Conservation (phyloP, 2,888 invertebrate genomes). For the Agriotes lineatus region DNA sequence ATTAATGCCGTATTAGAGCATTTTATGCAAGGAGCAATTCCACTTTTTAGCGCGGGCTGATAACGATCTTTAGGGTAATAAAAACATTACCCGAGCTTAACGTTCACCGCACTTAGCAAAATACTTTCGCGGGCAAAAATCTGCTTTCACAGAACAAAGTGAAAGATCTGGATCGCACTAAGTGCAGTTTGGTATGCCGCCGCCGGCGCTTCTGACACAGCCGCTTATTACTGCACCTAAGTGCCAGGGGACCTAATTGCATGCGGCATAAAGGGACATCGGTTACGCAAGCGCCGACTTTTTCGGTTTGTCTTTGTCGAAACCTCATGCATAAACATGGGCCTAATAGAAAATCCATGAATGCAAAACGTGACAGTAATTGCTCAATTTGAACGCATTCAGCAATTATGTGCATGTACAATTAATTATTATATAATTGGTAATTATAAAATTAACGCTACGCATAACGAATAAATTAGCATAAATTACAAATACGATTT, state of each 20-base stretch:
- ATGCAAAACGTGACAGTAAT: too few species aligned
- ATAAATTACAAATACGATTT: too few species aligned
- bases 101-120: slow-evolving; percentile 45
- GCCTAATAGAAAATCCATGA: too few species aligned
- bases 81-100: slow-evolving; percentile 45
- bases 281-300: too few species aligned
- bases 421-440: too few species aligned
- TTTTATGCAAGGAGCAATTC: slow-evolving; percentile 41
- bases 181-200: slow-evolving; percentile 25
- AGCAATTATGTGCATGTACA: too few species aligned
- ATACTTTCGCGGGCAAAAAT: slow-evolving; percentile 50
- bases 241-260: slow-evolving; percentile 7
- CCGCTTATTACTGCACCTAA: slow-evolving; percentile 26
- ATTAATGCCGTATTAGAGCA: slow-evolving; percentile 45
- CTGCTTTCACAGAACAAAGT: slow-evolving; percentile 51
- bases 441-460: too few species aligned
- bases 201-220: slow-evolving; percentile 23
- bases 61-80: slow-evolving; percentile 48
- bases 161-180: slow-evolving; percentile 43
- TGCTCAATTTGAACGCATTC: too few species aligned
- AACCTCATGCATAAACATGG: too few species aligned
- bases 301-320: too few species aligned
- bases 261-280: background rate
- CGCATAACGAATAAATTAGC: too few species aligned
- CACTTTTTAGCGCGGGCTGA: slow-evolving; percentile 30